These are phyloP conservation scores for Uloborus diversus DNA, from an alignment of 1,140 invertebrate species.

Conservation along the genomic window DNA sequence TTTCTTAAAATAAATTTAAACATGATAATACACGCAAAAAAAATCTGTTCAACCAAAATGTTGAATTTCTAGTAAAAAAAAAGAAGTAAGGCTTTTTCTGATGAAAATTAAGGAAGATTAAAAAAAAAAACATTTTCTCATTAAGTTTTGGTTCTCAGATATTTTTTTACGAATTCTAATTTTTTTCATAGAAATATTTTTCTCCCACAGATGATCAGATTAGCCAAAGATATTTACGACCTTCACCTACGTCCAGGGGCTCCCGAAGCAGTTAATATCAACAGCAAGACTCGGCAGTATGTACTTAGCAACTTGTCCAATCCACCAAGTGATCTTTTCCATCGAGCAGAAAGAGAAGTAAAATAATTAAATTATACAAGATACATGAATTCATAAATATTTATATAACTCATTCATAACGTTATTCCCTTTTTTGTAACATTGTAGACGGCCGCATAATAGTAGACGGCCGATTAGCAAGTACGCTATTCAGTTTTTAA, in stretches of 20 bases:
- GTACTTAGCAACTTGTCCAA: conserved; percentile 76
- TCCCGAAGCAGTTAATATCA: conserved; percentile 85
- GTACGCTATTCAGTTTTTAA: no score
- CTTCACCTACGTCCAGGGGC: conserved; percentile 81
- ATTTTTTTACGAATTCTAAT: not conserved
- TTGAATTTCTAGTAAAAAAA: not conserved
- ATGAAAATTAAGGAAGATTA: not conserved
- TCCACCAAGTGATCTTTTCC: conserved; percentile 76
- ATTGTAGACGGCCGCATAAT: no score
- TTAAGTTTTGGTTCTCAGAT: not conserved
- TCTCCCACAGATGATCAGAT: conserved; percentile 7
- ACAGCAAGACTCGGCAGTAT: conserved; percentile 80
- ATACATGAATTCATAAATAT: conserved; percentile 64
- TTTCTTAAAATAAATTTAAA: not conserved
- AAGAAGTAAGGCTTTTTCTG: not conserved
- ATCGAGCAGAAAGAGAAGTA: conserved; percentile 64
- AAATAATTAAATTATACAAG: conserved; percentile 64
- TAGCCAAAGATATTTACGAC: conserved; percentile 72
- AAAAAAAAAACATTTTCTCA: not conserved
- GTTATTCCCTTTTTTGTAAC: no score
- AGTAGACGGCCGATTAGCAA: no score
- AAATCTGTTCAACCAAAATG: not conserved
- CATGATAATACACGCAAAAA: not conserved
- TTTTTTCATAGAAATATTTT: not conserved
- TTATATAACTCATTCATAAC: no score